Conservation (phyloP, 2,888 invertebrate species). For the Watsonalla binaria region DNA sequence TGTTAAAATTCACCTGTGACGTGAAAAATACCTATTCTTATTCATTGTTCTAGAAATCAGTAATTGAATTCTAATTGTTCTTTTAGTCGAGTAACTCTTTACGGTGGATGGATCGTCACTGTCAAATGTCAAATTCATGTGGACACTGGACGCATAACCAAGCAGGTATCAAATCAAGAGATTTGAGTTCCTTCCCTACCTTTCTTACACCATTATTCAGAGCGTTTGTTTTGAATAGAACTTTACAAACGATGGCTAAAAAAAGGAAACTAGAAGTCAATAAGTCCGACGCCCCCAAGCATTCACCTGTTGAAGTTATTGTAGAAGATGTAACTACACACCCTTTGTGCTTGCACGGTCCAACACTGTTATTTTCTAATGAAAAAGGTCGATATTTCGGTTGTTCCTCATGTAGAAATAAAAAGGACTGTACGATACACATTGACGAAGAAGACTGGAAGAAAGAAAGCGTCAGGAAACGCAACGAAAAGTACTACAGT, state of each 20-base stretch:
- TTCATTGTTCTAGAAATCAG: no score
- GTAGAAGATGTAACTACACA: slow-evolving; percentile 78
- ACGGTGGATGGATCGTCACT: no score
- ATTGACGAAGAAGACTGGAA: slow-evolving; percentile 77
- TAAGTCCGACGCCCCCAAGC: slow-evolving; percentile 25
- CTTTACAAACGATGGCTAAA: slow-evolving; percentile 42
- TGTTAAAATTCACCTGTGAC: no score
- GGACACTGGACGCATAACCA: no score
- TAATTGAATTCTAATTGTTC: no score
- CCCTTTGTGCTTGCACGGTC: slow-evolving; percentile 87
- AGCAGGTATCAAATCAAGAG: no score
- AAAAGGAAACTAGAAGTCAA: slow-evolving; percentile 50
- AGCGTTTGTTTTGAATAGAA: neutral
- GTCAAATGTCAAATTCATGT: no score
- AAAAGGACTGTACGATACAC: slow-evolving; percentile 86
- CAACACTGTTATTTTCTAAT: slow-evolving; percentile 84
- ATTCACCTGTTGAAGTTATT: slow-evolving; percentile 70
- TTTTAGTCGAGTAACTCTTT: no score
- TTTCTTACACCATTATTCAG: no score
- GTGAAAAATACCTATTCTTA: no score
- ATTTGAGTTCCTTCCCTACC: no score
- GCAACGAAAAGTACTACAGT: slow-evolving; percentile 64
- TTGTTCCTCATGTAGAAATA: slow-evolving; percentile 90
- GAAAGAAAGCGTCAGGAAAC: slow-evolving; percentile 63
- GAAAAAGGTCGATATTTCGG: slow-evolving; percentile 83